Conservation (phyloP, 2,888 invertebrate species). For the Endomychus coccineus region DNA sequence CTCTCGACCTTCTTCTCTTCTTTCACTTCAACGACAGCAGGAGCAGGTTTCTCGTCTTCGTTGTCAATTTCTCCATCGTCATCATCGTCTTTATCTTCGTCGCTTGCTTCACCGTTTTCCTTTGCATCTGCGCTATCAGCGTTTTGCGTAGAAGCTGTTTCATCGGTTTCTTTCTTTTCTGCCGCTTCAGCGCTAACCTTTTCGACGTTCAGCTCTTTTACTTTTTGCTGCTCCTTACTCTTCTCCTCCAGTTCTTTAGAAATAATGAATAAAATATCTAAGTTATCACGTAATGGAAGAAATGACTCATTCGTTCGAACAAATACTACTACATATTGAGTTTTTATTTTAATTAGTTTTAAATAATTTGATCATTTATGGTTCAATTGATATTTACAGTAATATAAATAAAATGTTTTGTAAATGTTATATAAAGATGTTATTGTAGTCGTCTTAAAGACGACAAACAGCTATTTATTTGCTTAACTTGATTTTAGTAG, state of each 20-base stretch:
- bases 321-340: too few relatives aligned
- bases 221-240: constrained; percentile 18
- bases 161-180: constrained; percentile 41
- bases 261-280: too few relatives aligned
- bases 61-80: constrained; percentile 38
- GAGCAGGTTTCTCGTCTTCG: constrained; percentile 24
- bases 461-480: too few relatives aligned
- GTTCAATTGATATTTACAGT: too few relatives aligned
- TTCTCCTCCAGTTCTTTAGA: constrained; percentile 33
- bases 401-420: too few relatives aligned
- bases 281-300: too few relatives aligned
- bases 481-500: too few relatives aligned
- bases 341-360: too few relatives aligned
- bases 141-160: constrained; percentile 38
- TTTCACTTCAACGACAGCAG: not conserved
- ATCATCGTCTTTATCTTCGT: constrained; percentile 37
- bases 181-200: constrained; percentile 34
- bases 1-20: not conserved
- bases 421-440: too few relatives aligned
- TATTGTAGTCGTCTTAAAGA: too few relatives aligned
- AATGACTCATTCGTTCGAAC: too few relatives aligned
- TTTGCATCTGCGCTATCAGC: constrained; percentile 20
- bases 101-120: constrained; percentile 18
- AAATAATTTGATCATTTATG: too few relatives aligned
- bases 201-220: constrained; percentile 22